Conservation (phyloP, 2,113 vertebrate genomes). For the Miniopterus natalensis region DNA sequence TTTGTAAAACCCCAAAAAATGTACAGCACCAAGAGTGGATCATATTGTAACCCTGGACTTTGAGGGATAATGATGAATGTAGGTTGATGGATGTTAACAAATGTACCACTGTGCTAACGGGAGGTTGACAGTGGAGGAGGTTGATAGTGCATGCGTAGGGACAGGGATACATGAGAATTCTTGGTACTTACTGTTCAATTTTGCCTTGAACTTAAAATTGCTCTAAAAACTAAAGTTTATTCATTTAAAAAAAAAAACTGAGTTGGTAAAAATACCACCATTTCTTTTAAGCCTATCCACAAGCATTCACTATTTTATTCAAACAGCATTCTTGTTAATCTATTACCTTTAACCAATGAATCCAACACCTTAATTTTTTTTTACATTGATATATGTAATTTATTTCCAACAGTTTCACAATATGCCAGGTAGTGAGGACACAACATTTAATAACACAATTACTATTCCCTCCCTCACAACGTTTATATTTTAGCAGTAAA, state of each 20-base stretch:
- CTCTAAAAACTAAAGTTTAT: constrained; percentile 15
- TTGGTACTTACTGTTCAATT: not conserved
- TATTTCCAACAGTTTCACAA: not conserved
- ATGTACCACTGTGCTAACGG: not conserved
- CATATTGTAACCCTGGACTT: not conserved
- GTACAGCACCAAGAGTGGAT: not conserved
- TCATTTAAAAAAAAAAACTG: not conserved
- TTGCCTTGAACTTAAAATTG: constrained; percentile 2
- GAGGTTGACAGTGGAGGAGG: not conserved
- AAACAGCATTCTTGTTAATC: not conserved
- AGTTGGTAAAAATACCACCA: not conserved
- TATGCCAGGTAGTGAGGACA: not conserved
- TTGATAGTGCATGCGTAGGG: not conserved
- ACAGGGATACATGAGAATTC: not conserved
- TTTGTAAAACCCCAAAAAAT: not conserved
- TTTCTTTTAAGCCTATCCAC: not conserved
- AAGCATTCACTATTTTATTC: not conserved
- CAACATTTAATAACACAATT: not conserved
- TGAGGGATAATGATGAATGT: not conserved
- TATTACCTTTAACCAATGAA: constrained; percentile 26
- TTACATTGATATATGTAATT: not conserved
- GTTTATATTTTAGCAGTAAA: constrained; percentile 39
- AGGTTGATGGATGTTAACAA: not conserved
- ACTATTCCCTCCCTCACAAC: not conserved
- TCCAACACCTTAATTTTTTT: not conserved